Evolutionary conservation across 2,113 vertebrate genomes (phyloP).

Genomic region (Triplophysa rosa): DNA sequence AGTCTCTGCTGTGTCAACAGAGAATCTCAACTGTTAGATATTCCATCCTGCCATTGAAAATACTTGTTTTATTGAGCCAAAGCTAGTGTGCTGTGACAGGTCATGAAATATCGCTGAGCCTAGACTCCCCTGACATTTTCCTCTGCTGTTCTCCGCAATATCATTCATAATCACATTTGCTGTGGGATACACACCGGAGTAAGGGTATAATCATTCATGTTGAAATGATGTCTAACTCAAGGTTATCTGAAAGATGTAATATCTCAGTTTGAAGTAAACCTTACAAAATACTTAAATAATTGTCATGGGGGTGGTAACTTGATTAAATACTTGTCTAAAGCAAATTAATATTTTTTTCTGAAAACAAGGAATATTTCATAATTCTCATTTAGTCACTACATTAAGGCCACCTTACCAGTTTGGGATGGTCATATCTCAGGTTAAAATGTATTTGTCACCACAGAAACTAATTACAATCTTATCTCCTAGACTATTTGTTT

Average conservation of each 20-base stretch:
- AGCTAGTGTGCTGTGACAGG: constrained; percentile 73
- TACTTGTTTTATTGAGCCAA: constrained; percentile 75
- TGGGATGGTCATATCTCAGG: too few species aligned
- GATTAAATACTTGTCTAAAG: too few species aligned
- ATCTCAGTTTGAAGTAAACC: neutral
- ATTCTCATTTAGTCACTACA: neutral
- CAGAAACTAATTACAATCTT: too few species aligned
- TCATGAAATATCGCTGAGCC: constrained; percentile 62
- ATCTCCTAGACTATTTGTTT: too few species aligned
- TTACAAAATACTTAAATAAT: neutral
- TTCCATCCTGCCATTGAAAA: constrained; percentile 74
- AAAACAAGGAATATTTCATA: neutral
- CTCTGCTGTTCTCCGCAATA: constrained; percentile 32
- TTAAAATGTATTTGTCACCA: too few species aligned
- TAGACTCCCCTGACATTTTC: constrained; percentile 38
- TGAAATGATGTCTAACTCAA: constrained; percentile 32
- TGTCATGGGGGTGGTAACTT: neutral
- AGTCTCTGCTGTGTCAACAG: constrained; percentile 79
- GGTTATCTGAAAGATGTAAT: constrained; percentile 33
- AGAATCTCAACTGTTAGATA: constrained; percentile 81
- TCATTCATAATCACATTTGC: constrained; percentile 42
- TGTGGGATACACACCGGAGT: constrained; percentile 28
- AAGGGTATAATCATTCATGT: constrained; percentile 35
- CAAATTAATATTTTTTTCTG: too few species aligned
- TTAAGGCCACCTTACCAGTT: too few species aligned